Evolutionary conservation across 2,888 invertebrate species (phyloP), one percentile per base, ranked within the genome.

Genomic region (Prosapia bicincta): DNA sequence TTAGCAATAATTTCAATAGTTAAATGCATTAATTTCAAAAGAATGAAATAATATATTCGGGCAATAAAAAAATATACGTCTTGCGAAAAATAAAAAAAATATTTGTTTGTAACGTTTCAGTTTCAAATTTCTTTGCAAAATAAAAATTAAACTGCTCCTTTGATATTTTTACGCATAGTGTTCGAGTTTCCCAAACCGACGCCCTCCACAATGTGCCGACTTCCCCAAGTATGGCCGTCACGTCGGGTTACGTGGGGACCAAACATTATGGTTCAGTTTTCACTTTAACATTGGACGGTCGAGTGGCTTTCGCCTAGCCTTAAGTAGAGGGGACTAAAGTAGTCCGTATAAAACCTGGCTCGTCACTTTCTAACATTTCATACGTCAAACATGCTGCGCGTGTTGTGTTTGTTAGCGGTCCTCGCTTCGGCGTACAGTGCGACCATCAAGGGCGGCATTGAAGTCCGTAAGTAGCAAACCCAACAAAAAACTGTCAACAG

Each of bases 391-490:
- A 54, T 54, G 54, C n/a, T 54, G 1, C 54, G 54, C 20, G 54
- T 1, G 6, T 54, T 54, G 54, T 54, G 54, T 20, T 9, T 54
- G 54, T 6, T 54, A 6, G 54, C 20, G n/a, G 69, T 30, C 28
- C 25, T 67, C 10, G 28, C 30, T 66, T 24, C 26, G 28, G 70
- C 66, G 23, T 26, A 20, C 23, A 23, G 38, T 24, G 76, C 76
- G 9, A 65, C 69, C 13, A 71, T 76, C 24, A 79, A 87, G 86
- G 87, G 76, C 23, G 78, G 78, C 26, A 69, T 76, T n/a, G 77
- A 78, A 68, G 76, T 79, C 67, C 79, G 79, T 79, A 75, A 78
- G 79, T 79, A 73, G n/a, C n/a, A n/a, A n/a, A n/a, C n/a, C n/a
- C n/a, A n/a, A n/a, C n/a, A n/a, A n/a, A n/a, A n/a, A n/a, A n/a